Percentiles rank a stretch among this genome's conserved stretches.
Conservation (phyloP, 2,113 vertebrate genomes). For the Tachycineta bicolor region DNA sequence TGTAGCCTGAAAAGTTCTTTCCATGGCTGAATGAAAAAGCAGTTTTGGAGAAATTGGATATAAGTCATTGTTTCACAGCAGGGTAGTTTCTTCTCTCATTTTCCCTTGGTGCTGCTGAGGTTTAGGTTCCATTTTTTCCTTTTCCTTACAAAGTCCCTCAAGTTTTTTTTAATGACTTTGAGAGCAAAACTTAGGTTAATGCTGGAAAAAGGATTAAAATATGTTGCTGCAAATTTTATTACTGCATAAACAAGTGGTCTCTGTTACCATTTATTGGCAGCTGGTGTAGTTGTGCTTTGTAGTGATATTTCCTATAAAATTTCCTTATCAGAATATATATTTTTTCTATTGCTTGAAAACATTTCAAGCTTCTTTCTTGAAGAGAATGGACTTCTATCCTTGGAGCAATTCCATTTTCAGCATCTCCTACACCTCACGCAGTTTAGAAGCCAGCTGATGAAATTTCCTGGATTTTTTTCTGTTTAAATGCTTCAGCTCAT, state of each 20-base stretch:
- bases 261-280: neutral
- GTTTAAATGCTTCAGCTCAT: neutral
- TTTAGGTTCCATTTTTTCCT: neutral
- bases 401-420: neutral
- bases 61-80: conserved; percentile 18
- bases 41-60: neutral
- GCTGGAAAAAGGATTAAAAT: neutral
- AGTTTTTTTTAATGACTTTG: conserved; percentile 16
- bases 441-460: neutral
- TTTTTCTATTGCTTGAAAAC: neutral
- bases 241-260: neutral
- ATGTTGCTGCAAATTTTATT: neutral
- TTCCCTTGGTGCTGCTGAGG: neutral
- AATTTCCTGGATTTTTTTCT: neutral
- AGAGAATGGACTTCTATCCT: neutral
- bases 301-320: neutral
- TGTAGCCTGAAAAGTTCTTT: conserved; percentile 11
- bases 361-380: neutral
- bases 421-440: neutral
- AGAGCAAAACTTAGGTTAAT: neutral
- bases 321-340: neutral
- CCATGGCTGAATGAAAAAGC: neutral
- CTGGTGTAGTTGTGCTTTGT: neutral
- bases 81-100: neutral
- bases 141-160: neutral